Evolutionary conservation across 2,113 vertebrate species (phyloP), one percentile per base, ranked within the genome.

Genomic region (Neotoma lepida): DNA sequence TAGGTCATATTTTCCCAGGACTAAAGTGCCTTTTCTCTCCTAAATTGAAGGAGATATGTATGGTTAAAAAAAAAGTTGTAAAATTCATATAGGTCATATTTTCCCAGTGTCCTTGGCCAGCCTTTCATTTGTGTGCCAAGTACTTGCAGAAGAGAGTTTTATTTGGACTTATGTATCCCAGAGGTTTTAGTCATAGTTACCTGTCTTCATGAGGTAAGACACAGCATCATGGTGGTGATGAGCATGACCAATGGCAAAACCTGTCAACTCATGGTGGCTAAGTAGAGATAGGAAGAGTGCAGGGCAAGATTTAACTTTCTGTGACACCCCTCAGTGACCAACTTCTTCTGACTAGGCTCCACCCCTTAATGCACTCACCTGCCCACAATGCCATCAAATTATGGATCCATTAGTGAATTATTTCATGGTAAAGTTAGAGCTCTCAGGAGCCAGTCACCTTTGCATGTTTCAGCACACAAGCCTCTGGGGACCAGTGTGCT

Each of bases 1-100:
- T 90, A 41, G 51, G 70, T 95, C 91, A 1, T 73, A 56, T 82
- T 93, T 96, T n/a, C n/a, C 56, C 58, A 92, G n/a, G 68, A 6
- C n/a, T n/a, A n/a, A n/a, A n/a, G n/a, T n/a, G n/a, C n/a, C n/a
- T 26, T 63, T 63, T 46, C 28, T 28, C 64, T 93, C 66, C 54
- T 80, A 96, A 92, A 44, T 78, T 88, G 66, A 95, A 94, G 26
- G 46, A 91, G 66, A 96, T 90, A 70, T 88, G 54, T 61, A 70
- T 88, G 33, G 78, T 81, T 58, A 1, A 58, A 77, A 91, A 94
- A 71, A 39, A 44, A 56, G 30, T 61, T 93, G 70, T 93, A 56
- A 76, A 84, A 70, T 91, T 49, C 56, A 78, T 22, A 49, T 90
- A 49, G 54, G 71, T 94, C 92, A 0, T 74, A 58, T 84, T 94